These are phyloP conservation scores for Megastigmus dorsalis DNA, from an alignment of 2,888 invertebrate genomes.

Conservation along the genomic window DNA sequence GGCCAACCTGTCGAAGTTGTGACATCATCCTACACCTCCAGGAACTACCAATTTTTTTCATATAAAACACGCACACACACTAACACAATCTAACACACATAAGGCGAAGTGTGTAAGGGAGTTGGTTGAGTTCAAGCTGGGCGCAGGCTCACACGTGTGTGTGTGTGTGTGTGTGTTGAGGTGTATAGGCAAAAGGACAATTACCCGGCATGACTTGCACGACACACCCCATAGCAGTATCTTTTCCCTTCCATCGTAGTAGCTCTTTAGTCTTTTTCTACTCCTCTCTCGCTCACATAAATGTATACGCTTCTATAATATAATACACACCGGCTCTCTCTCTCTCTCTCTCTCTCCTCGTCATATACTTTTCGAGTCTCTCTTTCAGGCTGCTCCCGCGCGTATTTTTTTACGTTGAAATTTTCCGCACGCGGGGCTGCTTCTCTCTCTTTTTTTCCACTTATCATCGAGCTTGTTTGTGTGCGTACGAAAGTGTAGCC, in stretches of 20 bases:
- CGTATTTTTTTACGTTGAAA: background rate
- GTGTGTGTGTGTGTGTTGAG: background rate
- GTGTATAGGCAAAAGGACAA: constrained; percentile 61
- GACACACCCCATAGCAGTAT: constrained; percentile 61
- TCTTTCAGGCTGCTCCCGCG: background rate
- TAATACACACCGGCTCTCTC: background rate
- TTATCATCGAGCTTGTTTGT: constrained; percentile 21
- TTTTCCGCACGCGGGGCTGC: constrained; percentile 6
- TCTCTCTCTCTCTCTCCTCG: no score
- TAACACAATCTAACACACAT: no score
- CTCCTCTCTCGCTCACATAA: constrained; percentile 4
- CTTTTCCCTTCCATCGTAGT: constrained; percentile 13
- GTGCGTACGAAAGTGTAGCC: no score
- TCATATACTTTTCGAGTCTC: background rate
- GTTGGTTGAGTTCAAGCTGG: background rate
- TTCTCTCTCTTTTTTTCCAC: constrained; percentile 12
- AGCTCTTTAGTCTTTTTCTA: no score
- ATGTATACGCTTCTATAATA: constrained; percentile 12
- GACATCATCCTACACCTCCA: constrained; percentile 51
- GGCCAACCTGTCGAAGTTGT: constrained; percentile 51
- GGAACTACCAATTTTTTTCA: constrained; percentile 30
- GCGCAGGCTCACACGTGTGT: background rate
- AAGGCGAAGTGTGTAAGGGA: background rate
- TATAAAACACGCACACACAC: no score
- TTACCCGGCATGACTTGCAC: constrained; percentile 73